Conservation (phyloP, 2,113 vertebrate genomes). For the Melanocharis versteri region DNA sequence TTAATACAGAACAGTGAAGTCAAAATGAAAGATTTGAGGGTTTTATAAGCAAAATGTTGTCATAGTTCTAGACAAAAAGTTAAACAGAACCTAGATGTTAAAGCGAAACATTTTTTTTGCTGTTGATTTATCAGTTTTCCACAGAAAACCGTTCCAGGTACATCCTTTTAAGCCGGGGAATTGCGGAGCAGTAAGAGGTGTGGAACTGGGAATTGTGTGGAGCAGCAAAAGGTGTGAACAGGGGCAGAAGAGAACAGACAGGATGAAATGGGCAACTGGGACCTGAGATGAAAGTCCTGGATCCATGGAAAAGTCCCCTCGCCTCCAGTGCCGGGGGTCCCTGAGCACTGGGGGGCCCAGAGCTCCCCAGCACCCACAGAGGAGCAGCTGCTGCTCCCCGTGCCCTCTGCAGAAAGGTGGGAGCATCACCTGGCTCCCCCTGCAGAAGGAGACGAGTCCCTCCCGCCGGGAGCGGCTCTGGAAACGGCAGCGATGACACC, state of each 20-base stretch:
- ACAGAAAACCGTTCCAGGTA: not conserved
- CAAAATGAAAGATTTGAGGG: not conserved
- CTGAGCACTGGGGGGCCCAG: not conserved
- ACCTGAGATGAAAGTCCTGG: rapidly evolving
- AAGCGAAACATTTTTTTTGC: not conserved
- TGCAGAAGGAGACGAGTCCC: not conserved
- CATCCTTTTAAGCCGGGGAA: not conserved
- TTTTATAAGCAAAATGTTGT: not conserved
- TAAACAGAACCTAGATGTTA: not conserved
- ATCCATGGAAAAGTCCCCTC: rapidly evolving
- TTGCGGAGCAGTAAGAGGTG: not conserved
- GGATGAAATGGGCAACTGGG: rapidly evolving
- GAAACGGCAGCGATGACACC: not conserved
- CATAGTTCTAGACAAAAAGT: not conserved
- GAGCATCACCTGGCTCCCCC: not conserved
- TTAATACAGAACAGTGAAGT: not conserved
- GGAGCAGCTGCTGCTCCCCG: not conserved
- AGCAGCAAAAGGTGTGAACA: not conserved
- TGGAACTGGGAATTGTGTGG: not conserved
- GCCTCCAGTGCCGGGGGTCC: rapidly evolving
- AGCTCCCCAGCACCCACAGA: not conserved
- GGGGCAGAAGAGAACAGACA: not conserved
- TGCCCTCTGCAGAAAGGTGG: not conserved
- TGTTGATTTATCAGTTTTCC: not conserved
- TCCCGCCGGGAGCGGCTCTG: not conserved